A percentile compares a stretch with the other conserved stretches of the same genome.
These are phyloP conservation scores for Watersipora subatra DNA, from an alignment of 1,140 invertebrate species.

Conservation along the genomic window DNA sequence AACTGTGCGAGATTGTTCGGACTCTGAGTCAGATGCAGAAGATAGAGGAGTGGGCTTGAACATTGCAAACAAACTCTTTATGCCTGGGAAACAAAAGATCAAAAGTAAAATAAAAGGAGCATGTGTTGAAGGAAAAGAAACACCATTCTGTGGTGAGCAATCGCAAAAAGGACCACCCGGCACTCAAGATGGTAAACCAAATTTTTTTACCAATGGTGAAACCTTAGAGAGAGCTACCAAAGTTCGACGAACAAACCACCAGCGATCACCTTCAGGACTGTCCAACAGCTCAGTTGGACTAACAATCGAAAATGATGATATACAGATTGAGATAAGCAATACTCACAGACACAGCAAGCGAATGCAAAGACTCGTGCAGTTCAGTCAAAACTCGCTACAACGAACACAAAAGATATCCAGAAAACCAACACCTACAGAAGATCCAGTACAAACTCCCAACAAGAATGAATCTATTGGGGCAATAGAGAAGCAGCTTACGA, in stretches of 20 bases:
- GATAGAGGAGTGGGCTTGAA: not conserved
- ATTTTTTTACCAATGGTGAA: too few species aligned
- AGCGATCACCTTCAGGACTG: not conserved
- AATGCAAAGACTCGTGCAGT: not conserved
- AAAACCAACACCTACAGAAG: not conserved
- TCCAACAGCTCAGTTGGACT: not conserved
- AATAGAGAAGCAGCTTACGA: not conserved
- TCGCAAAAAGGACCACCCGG: too few species aligned
- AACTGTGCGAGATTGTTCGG: not conserved
- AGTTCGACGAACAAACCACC: not conserved
- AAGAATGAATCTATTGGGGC: not conserved
- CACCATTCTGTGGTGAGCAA: too few species aligned
- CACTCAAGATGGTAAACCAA: too few species aligned
- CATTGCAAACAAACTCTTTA: too few species aligned
- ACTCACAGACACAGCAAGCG: not conserved
- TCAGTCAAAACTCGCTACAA: not conserved
- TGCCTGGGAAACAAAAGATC: too few species aligned
- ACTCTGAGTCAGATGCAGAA: not conserved
- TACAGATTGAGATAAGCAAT: not conserved
- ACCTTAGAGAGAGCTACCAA: not conserved
- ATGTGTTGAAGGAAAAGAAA: too few species aligned
- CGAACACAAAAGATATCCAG: not conserved
- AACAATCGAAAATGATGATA: not conserved
- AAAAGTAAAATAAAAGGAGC: too few species aligned
- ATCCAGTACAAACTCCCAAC: not conserved